Percentiles rank a stretch among this genome's conserved stretches.
These are phyloP conservation scores for Cenopis cana DNA, from an alignment of 2,888 invertebrate genomes.

Conservation along the genomic window DNA sequence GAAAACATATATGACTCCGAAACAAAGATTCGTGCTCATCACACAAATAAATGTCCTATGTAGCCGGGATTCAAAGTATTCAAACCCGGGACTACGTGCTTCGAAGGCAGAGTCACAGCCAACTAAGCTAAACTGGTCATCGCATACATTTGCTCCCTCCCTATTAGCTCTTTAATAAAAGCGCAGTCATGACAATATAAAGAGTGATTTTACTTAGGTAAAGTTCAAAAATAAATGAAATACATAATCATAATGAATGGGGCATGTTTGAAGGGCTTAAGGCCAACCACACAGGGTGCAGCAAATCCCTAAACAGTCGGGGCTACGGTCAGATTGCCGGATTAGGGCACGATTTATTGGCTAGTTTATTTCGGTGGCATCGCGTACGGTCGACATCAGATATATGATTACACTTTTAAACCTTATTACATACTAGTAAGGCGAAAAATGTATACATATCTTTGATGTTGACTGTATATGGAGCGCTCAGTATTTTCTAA, in stretches of 20 bases:
- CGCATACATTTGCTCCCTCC: too few relatives aligned
- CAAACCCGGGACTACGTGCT: too few relatives aligned
- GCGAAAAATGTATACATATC: too few relatives aligned
- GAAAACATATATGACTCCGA: too few relatives aligned
- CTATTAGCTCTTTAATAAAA: too few relatives aligned
- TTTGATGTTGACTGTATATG: neutral
- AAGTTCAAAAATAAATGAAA: conserved; percentile 20
- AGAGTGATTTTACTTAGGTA: neutral
- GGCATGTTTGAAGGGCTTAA: conserved; percentile 32
- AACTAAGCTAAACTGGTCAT: too few relatives aligned
- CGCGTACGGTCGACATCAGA: neutral
- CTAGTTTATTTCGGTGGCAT: conserved; percentile 40
- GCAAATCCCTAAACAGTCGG: conserved; percentile 42
- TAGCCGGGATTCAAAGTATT: too few relatives aligned
- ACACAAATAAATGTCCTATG: too few relatives aligned
- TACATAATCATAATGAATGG: conserved; percentile 35
- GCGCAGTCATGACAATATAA: neutral
- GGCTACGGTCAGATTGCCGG: conserved; percentile 40
- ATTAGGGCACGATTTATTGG: conserved; percentile 45
- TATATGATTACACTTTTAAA: too few relatives aligned
- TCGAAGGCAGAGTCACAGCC: too few relatives aligned
- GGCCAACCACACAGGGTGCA: conserved; percentile 43
- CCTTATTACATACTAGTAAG: too few relatives aligned
- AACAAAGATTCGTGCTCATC: too few relatives aligned
- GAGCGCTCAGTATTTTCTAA: neutral